Evolutionary conservation across 2,797 vertebrate genomes (phyloP), one percentile per base, ranked within the genome.

Genomic region (Lagocephalus sceleratus): DNA sequence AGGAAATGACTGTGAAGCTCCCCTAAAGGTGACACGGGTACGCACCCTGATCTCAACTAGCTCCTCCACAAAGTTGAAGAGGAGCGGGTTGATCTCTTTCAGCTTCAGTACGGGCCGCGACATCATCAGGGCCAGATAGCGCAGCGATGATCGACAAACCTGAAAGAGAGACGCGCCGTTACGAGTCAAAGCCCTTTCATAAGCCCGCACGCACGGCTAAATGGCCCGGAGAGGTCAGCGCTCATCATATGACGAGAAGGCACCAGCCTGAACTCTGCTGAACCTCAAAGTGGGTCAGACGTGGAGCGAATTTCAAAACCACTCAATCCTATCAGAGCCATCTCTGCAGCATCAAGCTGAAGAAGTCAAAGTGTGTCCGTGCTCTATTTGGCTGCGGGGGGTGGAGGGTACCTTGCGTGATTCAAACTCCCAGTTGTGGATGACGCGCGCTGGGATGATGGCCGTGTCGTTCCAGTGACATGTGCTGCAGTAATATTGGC

Each of bases 381-480:
- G 11, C 15, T 44, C 1, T 16, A 17, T 66, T 50, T 16, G 45
- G 20, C 17, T 20, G 17, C 21, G 6, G 4, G 42, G 16, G 51
- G 32, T 12, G 22, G 23, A 25, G 3, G 3, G 42, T 82, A 98
- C 97, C 94, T 97, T 98, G 63, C 91, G 92, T 0, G 92, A 88
- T 71, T 97, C 95, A 6, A 98, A 98, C 83, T 98, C 97, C 97
- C 97, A 99, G 90, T 99, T 99, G 89, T 98, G 96, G 66, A 99
- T 96, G 66, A 95, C 95, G 0, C 95, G 91, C 3, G 96, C 95
- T 0, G 96, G 96, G 73, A 98, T 82, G 41, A 95, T 82, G 0
- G 94, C 93, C 0, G 93, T 88, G 88, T 99, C 96, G 0, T 98
- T 99, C 97, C 97, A 99, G 87, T 99, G 96, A 79, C 96, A 99